Evolutionary conservation across 2,888 invertebrate genomes (phyloP).

Genomic region (Pyrochroa serraticornis): DNA sequence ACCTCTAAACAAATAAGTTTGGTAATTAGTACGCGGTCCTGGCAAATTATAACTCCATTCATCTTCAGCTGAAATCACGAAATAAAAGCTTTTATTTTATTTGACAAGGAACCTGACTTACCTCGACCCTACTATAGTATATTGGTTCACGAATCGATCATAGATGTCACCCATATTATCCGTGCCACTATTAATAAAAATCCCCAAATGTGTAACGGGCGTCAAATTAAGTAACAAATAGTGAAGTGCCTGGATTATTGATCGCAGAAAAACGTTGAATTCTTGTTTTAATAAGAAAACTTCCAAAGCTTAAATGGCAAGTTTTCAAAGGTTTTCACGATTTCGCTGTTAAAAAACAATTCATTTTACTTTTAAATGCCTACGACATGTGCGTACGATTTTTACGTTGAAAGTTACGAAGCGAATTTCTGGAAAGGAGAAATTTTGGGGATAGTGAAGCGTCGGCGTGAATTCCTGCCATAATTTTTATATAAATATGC

Average conservation of each 20-base stretch:
- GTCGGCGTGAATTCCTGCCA: constrained; percentile 21
- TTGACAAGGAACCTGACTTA: constrained; percentile 14
- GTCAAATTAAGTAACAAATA: constrained; percentile 10
- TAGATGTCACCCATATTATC: constrained; percentile 9
- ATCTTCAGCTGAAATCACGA: not conserved
- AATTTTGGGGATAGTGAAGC: constrained; percentile 2
- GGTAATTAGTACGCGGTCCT: no score
- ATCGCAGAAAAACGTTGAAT: no score
- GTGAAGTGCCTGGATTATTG: no score
- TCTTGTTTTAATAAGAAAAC: constrained; percentile 18
- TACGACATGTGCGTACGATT: constrained; percentile 17
- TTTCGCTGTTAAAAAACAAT: constrained; percentile 21
- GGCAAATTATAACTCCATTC: no score
- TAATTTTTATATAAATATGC: constrained; percentile 49
- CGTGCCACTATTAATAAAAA: constrained; percentile 21
- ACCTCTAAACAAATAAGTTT: no score
- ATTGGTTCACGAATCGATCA: constrained; percentile 23
- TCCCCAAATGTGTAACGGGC: constrained; percentile 11
- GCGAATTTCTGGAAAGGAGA: constrained; percentile 5
- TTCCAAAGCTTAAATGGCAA: constrained; percentile 21
- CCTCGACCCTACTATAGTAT: constrained; percentile 11
- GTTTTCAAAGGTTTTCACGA: constrained; percentile 20
- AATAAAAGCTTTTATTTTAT: not conserved
- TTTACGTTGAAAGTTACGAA: constrained; percentile 2
- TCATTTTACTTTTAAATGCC: constrained; percentile 23